Conservation (phyloP, 2,113 vertebrate species). For the Salminus brasiliensis region DNA sequence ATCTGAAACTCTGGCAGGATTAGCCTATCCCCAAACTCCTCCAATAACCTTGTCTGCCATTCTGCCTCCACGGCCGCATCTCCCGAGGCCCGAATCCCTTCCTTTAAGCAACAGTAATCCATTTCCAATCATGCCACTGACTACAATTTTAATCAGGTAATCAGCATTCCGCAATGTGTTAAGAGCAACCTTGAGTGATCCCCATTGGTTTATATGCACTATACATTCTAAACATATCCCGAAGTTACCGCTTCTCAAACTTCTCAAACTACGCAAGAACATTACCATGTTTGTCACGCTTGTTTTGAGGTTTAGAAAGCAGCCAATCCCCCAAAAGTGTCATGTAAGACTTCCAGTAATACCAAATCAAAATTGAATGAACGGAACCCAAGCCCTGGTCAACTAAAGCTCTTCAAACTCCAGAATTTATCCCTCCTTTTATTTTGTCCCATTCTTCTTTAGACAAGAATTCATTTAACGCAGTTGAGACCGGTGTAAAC, state of each 20-base stretch:
- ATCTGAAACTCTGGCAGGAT: conserved; percentile 2
- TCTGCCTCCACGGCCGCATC: neutral
- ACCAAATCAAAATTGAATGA: conserved; percentile 3
- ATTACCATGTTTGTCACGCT: conserved; percentile 16
- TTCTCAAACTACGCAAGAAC: neutral
- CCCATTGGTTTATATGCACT: neutral
- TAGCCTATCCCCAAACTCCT: conserved; percentile 2
- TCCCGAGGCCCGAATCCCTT: neutral
- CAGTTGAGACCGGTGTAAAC: conserved; percentile 63
- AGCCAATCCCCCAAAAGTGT: conserved; percentile 11
- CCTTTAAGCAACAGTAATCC: neutral
- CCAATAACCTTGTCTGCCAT: conserved; percentile 11
- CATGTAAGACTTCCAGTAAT: conserved; percentile 17
- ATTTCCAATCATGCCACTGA: neutral
- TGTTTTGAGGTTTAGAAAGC: neutral
- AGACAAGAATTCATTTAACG: conserved; percentile 62
- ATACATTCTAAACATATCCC: neutral
- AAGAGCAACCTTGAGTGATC: neutral
- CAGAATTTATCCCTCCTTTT: conserved; percentile 49
- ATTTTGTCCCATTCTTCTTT: conserved; percentile 57
- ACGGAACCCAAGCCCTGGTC: conserved; percentile 14
- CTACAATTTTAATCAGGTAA: neutral
- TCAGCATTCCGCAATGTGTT: neutral
- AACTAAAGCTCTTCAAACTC: conserved; percentile 30
- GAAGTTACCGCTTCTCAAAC: neutral